Percentiles rank a stretch among this genome's conserved stretches.
phyloP scores from a whole-genome alignment of 2,888 invertebrate genomes.

The Julus scandinavius region DNA sequence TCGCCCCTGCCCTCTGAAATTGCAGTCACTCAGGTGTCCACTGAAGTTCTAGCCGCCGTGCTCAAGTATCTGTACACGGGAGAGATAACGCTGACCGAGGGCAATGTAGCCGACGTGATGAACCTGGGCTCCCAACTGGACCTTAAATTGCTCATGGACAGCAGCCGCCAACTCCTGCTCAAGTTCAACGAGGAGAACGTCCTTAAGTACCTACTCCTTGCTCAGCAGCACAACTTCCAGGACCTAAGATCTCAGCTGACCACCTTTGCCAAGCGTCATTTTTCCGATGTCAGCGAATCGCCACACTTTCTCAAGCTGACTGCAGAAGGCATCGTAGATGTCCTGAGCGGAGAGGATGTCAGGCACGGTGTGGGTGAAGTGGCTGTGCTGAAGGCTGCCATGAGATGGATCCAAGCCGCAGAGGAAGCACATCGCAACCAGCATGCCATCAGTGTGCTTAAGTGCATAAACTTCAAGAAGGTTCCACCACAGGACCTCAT shows the following conservation, averaged over 20 bases:
- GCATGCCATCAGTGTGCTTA: background rate
- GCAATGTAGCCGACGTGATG: slow-evolving; percentile 43
- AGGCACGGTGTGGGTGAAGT: background rate
- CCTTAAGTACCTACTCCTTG: background rate
- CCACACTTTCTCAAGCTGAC: background rate
- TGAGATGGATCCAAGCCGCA: slow-evolving; percentile 36
- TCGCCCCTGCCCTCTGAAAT: slow-evolving; percentile 29
- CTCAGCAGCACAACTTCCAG: background rate
- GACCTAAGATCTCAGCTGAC: background rate
- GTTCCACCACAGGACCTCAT: slow-evolving; percentile 19
- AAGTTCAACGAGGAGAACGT: slow-evolving; percentile 29
- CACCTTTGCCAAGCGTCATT: background rate
- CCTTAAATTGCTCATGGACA: background rate
- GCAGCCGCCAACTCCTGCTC: background rate
- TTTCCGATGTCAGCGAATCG: slow-evolving; percentile 3
- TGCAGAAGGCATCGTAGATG: background rate
- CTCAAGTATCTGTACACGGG: slow-evolving; percentile 47
- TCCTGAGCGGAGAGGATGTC: background rate
- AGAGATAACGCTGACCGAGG: background rate
- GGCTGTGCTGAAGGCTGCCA: slow-evolving; percentile 37
- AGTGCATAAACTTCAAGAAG: background rate
- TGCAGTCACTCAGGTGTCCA: background rate
- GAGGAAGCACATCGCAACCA: background rate
- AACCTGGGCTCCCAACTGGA: background rate
- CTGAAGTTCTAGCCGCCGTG: background rate